A percentile compares a stretch with the other conserved stretches of the same genome.
phyloP scores from a whole-genome alignment of 2,797 vertebrate species.

The Cossypha caffra region DNA sequence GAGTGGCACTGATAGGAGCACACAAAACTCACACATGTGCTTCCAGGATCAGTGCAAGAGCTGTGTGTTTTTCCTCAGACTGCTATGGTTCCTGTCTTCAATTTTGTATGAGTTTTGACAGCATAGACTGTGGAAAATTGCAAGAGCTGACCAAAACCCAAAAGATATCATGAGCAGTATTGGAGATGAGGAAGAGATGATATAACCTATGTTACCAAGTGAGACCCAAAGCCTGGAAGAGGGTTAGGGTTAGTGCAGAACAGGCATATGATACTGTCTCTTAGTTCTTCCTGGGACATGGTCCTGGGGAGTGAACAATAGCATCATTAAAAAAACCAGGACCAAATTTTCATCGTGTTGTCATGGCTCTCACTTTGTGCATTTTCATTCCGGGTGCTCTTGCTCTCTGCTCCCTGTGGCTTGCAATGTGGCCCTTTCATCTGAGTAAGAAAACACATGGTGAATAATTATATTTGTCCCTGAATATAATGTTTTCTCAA shows the following conservation, averaged over 20 bases:
- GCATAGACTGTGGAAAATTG: neutral
- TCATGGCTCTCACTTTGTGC: neutral
- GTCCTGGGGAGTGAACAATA: neutral
- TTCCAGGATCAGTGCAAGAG: neutral
- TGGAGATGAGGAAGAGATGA: neutral
- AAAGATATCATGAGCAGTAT: neutral
- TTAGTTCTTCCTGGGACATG: neutral
- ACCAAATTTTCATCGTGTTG: neutral
- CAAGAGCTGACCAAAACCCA: neutral
- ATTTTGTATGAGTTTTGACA: neutral
- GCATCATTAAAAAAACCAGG: neutral
- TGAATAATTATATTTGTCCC: neutral
- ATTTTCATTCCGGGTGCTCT: neutral
- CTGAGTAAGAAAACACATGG: neutral
- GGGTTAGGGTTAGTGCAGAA: neutral
- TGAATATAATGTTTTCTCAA: constrained; percentile 19
- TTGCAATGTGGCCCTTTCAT: neutral
- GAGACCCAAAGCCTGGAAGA: neutral
- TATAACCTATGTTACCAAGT: neutral
- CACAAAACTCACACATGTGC: neutral
- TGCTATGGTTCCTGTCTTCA: neutral
- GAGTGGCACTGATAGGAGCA: neutral
- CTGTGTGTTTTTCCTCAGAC: neutral
- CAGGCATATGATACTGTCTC: fast-evolving
- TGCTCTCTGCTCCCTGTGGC: neutral